Conservation (phyloP, 2,797 vertebrate genomes). For the Fringilla coelebs region DNA sequence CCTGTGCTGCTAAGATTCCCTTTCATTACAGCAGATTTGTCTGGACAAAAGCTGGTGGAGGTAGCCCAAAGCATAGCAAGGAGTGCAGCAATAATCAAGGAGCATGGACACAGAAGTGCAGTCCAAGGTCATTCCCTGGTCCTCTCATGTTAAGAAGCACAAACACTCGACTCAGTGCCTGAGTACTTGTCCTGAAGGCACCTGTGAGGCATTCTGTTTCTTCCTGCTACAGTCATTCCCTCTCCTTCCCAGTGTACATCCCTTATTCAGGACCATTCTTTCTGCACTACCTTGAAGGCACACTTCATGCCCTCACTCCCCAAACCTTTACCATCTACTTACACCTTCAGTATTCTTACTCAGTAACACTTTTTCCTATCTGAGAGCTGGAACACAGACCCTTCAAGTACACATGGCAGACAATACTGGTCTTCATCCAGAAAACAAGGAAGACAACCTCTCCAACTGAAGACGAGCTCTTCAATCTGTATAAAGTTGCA, state of each 20-base stretch:
- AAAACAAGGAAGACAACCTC: not conserved
- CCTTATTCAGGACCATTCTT: not conserved
- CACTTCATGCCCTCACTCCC: not conserved
- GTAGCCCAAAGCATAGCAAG: not conserved
- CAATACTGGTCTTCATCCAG: not conserved
- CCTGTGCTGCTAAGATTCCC: not conserved
- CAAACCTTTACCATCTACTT: not conserved
- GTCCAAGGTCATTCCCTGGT: not conserved
- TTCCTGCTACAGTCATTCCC: not conserved
- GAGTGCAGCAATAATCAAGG: not conserved
- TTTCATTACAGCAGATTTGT: not conserved
- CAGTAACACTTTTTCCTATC: not conserved
- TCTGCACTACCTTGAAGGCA: not conserved
- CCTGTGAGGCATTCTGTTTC: not conserved
- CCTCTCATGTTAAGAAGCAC: not conserved
- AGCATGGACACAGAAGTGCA: not conserved
- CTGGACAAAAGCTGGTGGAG: not conserved
- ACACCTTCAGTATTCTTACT: not conserved
- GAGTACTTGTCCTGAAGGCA: not conserved
- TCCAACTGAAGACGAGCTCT: not conserved
- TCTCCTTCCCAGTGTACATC: not conserved
- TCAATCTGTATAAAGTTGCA: not conserved
- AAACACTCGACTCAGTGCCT: not conserved
- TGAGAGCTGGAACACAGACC: not conserved
- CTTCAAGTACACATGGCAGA: not conserved